Base-by-base conservation (phyloP, 1,140 invertebrate species). In the Melitaea cinxia region DNA sequence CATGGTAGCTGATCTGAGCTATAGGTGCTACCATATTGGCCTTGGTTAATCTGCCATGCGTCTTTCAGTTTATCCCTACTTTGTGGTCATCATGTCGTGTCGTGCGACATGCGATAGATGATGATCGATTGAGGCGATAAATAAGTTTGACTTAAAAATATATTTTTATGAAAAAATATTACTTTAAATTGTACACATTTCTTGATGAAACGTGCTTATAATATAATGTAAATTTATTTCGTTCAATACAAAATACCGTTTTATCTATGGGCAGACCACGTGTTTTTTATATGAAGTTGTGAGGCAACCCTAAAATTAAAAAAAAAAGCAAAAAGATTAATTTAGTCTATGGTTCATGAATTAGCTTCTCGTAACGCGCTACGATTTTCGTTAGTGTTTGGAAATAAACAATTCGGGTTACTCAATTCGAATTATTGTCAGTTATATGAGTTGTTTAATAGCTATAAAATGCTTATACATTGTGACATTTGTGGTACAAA, bases 301-400 rank as follows among this genome's bases (percentile, higher is more conserved):
- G 14, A 49, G 33, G 21, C 55, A 54, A 65, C 57, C 62, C 52
- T 67, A 26, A 24, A 15, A 47, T 47, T 35, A 52, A 83, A 81
- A 47, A 47, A 87, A 83, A 78, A 66, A 62, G 14, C 30, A 65
- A 58, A 54, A 52, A 77, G 75, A 80, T 70, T 82, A 80, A 67
- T 65, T 19, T 68, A 58, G 77, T 87, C 76, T 89, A 87, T 90
- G 83, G 72, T 82, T 82, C 78, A 80, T 90, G 88, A 88, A 88
- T 85, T 88, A 87, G 86, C 85, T 89, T 85, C 81, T 88, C 83
- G 83, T 84, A 83, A 85, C 80, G 80, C 82, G 83, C 77, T 88
- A 70, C 80, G 73, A 69, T 85, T 87, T 88, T 84, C 74, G 70
- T 67, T 79, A 79, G 84, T 88, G 84, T 89, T 87, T 89, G 85